These are phyloP conservation scores for Trichonephila clavipes DNA, from an alignment of 1,140 invertebrate genomes.

Conservation along the genomic window DNA sequence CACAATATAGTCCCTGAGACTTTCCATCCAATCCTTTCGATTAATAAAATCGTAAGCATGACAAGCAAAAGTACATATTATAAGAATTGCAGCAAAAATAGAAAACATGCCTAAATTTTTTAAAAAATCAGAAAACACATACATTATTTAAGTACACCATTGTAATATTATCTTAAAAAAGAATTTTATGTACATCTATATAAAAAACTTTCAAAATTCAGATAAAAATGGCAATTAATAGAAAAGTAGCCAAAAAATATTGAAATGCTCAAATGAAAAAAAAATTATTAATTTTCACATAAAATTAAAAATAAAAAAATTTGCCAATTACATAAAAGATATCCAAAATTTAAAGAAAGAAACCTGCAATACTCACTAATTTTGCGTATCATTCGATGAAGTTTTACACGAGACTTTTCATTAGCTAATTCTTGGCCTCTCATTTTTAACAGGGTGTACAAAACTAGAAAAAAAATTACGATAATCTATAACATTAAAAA, in stretches of 20 bases:
- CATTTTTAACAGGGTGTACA: conserved; percentile 89
- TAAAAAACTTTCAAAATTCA: no score
- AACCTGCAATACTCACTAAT: conserved; percentile 83
- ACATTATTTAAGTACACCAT: neutral
- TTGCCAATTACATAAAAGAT: no score
- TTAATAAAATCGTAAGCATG: conserved; percentile 90
- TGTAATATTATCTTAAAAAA: no score
- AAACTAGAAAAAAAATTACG: conserved; percentile 81
- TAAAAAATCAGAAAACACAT: neutral
- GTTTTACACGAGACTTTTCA: conserved; percentile 89
- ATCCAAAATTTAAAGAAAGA: no score
- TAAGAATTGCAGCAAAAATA: conserved; percentile 84
- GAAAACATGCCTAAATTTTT: conserved; percentile 84
- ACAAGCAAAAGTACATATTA: conserved; percentile 89
- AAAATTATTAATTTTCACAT: no score
- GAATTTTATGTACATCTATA: no score
- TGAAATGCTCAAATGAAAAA: no score
- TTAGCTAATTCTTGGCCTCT: conserved; percentile 91
- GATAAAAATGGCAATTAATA: no score
- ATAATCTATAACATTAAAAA: no score
- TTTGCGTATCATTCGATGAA: conserved; percentile 90
- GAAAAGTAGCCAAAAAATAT: no score
- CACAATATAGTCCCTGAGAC: conserved; percentile 89
- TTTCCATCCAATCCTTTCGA: conserved; percentile 87
- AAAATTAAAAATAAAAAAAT: no score